Percentiles rank a stretch among this genome's conserved stretches.
Evolutionary conservation across 2,888 invertebrate species (phyloP).

Genomic region (Laothoe populi): DNA sequence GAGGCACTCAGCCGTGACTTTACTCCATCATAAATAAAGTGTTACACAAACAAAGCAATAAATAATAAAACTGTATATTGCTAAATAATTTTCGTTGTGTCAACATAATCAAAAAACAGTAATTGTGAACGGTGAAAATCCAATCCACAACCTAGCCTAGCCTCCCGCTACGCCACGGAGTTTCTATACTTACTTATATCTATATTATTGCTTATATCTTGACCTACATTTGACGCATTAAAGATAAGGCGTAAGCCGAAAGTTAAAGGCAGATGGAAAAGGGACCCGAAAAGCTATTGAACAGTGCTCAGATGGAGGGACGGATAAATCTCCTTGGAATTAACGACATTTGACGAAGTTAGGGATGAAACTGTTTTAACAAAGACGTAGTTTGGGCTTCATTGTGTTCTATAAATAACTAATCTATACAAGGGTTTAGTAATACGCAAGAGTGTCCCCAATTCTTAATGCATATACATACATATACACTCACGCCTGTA

Average conservation of each 20-base stretch:
- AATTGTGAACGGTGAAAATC: too few relatives aligned
- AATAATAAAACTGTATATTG: too few relatives aligned
- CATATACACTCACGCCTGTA: too few relatives aligned
- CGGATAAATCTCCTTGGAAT: slow-evolving; percentile 60
- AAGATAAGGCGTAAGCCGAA: slow-evolving; percentile 17
- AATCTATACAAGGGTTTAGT: not conserved
- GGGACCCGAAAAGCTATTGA: slow-evolving; percentile 22
- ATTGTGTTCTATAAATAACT: not conserved
- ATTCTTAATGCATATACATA: too few relatives aligned
- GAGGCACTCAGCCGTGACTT: too few relatives aligned
- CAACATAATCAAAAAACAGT: too few relatives aligned
- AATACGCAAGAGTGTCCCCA: too few relatives aligned
- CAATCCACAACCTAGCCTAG: too few relatives aligned
- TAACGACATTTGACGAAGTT: slow-evolving; percentile 34
- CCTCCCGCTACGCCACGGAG: not conserved
- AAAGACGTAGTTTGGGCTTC: not conserved
- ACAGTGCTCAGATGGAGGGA: slow-evolving; percentile 13
- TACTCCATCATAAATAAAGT: too few relatives aligned
- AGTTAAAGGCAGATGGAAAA: slow-evolving; percentile 19
- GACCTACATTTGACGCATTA: slow-evolving; percentile 1
- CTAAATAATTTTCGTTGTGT: too few relatives aligned
- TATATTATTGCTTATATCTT: not conserved
- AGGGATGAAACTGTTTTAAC: slow-evolving; percentile 1
- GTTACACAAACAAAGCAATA: too few relatives aligned
- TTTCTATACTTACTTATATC: not conserved